phyloP scores from a whole-genome alignment of 2,888 invertebrate genomes.

The Pomacea canaliculata region DNA sequence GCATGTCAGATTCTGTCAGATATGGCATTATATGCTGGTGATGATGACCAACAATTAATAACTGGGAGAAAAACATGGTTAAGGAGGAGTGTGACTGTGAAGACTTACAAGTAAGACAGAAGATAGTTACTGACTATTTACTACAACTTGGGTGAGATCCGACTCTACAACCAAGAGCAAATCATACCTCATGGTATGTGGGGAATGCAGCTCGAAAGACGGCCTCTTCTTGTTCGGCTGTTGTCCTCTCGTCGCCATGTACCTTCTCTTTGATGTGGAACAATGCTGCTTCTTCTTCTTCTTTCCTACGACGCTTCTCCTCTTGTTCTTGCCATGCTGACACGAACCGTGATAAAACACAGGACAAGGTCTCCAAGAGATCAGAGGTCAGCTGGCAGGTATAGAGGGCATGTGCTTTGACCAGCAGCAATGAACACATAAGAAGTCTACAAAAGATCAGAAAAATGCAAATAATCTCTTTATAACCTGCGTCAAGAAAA shows the following conservation, averaged over 20 bases:
- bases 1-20: too few relatives aligned
- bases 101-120: too few relatives aligned
- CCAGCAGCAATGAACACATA: slow-evolving; percentile 77
- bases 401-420: slow-evolving; percentile 78
- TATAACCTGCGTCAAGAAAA: too few relatives aligned
- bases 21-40: too few relatives aligned
- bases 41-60: too few relatives aligned
- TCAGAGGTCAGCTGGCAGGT: slow-evolving; percentile 50
- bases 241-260: slow-evolving; percentile 66
- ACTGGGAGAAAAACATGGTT: too few relatives aligned
- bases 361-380: slow-evolving; percentile 43
- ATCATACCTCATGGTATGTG: slow-evolving; percentile 64
- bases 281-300: slow-evolving; percentile 82
- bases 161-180: too few relatives aligned
- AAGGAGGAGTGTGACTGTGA: too few relatives aligned
- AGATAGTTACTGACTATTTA: too few relatives aligned
- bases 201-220: slow-evolving; percentile 69
- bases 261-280: slow-evolving; percentile 62
- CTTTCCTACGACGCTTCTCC: slow-evolving; percentile 76
- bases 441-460: slow-evolving; percentile 45
- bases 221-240: slow-evolving; percentile 65
- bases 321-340: slow-evolving; percentile 84
- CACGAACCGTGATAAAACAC: slow-evolving; percentile 73
- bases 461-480: background rate
- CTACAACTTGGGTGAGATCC: too few relatives aligned